A percentile compares a stretch with the other conserved stretches of the same genome.
Evolutionary conservation across 1,140 invertebrate genomes (phyloP).

Genomic region (Bombus cullumanus): DNA sequence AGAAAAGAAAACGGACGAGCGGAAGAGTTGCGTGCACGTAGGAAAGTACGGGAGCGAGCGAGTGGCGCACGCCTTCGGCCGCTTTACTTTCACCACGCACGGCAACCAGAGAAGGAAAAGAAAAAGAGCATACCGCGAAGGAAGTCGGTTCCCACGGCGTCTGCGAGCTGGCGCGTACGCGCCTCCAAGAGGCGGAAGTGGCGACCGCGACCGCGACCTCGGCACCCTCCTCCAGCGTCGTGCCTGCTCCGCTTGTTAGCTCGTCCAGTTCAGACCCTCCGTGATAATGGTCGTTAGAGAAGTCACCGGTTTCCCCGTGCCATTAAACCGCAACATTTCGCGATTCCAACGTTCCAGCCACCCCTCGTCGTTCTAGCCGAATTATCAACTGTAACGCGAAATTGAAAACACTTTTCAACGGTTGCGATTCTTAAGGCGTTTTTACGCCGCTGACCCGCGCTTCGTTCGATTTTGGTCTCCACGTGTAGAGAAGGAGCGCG

Average conservation of each 20-base stretch:
- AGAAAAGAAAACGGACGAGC: not conserved
- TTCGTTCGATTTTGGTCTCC: too few relatives aligned
- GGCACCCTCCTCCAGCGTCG: conserved; percentile 59
- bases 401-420: not conserved
- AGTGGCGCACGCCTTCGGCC: conserved; percentile 25
- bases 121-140: conserved; percentile 18
- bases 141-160: conserved; percentile 58
- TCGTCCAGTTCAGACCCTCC: not conserved
- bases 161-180: conserved; percentile 15
- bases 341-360: not conserved
- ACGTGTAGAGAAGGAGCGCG: rapidly evolving
- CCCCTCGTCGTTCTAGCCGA: not conserved
- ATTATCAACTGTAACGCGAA: not conserved
- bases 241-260: conserved; percentile 35
- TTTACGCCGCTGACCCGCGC: too few relatives aligned
- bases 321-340: conserved; percentile 31
- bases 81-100: conserved; percentile 52
- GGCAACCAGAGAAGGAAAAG: conserved; percentile 15
- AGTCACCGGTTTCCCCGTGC: conserved; percentile 8
- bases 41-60: conserved; percentile 25
- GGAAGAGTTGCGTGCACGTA: conserved; percentile 41
- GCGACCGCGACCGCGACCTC: conserved; percentile 59
- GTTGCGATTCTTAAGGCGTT: too few relatives aligned
- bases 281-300: conserved; percentile 19
- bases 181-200: conserved; percentile 48